These are phyloP conservation scores for Andrena flavipes DNA, from an alignment of 2,888 invertebrate genomes.

Conservation along the genomic window DNA sequence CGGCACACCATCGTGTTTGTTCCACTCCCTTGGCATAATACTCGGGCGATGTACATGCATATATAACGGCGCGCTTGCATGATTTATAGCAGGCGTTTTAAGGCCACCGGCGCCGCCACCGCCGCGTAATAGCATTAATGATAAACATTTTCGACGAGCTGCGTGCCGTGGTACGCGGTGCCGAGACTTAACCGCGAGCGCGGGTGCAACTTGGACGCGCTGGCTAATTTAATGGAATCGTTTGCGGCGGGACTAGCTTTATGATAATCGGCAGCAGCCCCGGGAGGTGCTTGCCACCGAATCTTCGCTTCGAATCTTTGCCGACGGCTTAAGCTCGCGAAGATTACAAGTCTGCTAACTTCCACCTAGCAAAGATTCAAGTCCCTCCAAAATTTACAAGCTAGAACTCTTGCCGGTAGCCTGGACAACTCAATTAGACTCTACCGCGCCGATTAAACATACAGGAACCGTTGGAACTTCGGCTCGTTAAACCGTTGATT, in stretches of 20 bases:
- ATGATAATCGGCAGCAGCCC: slow-evolving; percentile 49
- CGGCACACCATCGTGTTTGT: slow-evolving; percentile 57
- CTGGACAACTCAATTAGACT: not conserved
- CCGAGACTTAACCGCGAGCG: slow-evolving; percentile 40
- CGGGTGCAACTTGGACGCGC: slow-evolving; percentile 25
- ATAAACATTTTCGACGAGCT: slow-evolving; percentile 65
- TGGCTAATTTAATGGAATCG: slow-evolving; percentile 60
- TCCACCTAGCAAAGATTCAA: not conserved
- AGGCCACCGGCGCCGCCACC: slow-evolving; percentile 54
- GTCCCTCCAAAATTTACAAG: not conserved
- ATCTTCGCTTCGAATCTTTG: not conserved
- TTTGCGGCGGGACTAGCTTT: slow-evolving; percentile 50
- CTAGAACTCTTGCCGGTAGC: not conserved
- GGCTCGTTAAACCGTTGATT: slow-evolving; percentile 1
- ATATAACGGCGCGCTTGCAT: slow-evolving; percentile 35
- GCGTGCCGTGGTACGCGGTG: slow-evolving; percentile 25
- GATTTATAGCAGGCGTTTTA: slow-evolving; percentile 65
- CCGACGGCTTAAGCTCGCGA: not conserved
- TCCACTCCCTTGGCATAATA: slow-evolving; percentile 59
- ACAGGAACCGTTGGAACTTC: not conserved
- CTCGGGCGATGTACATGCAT: not conserved
- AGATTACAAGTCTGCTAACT: not conserved
- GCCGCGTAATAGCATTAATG: slow-evolving; percentile 53
- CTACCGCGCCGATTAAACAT: not conserved
- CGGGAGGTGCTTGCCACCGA: not conserved